Evolutionary conservation across 1,140 invertebrate genomes (phyloP).

Genomic region (Dendrolimus kikuchii): DNA sequence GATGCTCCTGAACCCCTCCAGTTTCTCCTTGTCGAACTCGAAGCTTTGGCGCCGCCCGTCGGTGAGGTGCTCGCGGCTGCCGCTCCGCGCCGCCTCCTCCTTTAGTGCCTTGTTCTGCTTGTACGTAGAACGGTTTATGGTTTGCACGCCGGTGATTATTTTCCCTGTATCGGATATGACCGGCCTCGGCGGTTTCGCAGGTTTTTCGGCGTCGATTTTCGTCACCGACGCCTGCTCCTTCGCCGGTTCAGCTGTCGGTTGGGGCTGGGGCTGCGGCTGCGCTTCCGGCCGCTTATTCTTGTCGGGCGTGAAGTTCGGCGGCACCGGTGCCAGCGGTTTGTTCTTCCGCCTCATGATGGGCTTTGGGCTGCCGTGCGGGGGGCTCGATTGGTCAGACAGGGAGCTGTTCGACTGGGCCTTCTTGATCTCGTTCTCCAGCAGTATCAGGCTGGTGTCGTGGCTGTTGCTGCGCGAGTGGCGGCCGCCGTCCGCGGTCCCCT

Average conservation of each 20-base stretch:
- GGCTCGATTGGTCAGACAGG: conserved; percentile 76
- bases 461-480: conserved; percentile 70
- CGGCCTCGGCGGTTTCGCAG: conserved; percentile 75
- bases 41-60: conserved; percentile 61
- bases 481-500: conserved; percentile 26
- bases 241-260: conserved; percentile 15
- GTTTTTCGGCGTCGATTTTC: conserved; percentile 51
- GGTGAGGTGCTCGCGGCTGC: conserved; percentile 56
- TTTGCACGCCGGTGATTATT: conserved; percentile 63
- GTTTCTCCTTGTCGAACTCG: conserved; percentile 59
- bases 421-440: conserved; percentile 72
- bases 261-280: conserved; percentile 20
- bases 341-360: conserved; percentile 80
- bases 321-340: conserved; percentile 77
- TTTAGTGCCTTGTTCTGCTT: conserved; percentile 55
- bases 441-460: conserved; percentile 69
- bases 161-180: conserved; percentile 60
- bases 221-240: conserved; percentile 29
- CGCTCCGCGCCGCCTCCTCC: conserved; percentile 42
- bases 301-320: conserved; percentile 72
- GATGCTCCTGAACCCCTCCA: conserved; percentile 17
- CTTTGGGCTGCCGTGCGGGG: conserved; percentile 81
- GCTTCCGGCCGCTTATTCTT: conserved; percentile 47
- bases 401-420: conserved; percentile 80
- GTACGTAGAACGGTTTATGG: conserved; percentile 68